Evolutionary conservation across 2,113 vertebrate species (phyloP).

Genomic region (Plecturocebus donacophilus): DNA sequence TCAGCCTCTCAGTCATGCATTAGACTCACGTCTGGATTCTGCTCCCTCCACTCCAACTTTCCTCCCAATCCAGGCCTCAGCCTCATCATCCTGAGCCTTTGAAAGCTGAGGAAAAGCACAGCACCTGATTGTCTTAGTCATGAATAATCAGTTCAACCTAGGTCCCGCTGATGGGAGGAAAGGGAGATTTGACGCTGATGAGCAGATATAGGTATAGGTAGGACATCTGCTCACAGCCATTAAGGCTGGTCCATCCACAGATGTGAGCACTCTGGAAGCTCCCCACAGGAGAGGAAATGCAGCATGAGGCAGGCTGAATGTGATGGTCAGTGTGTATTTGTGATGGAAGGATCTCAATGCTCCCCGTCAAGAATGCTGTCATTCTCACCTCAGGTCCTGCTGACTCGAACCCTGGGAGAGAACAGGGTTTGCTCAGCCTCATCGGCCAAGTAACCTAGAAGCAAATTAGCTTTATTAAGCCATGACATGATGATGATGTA

Average conservation of each 20-base stretch:
- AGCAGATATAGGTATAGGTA: rapidly evolving
- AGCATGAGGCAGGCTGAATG: rapidly evolving
- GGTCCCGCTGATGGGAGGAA: background rate
- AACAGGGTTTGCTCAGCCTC: background rate
- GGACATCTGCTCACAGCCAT: background rate
- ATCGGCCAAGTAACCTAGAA: background rate
- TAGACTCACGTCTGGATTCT: background rate
- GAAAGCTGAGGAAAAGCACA: background rate
- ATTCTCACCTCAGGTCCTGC: rapidly evolving
- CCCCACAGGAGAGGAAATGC: rapidly evolving
- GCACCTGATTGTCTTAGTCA: background rate
- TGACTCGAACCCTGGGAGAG: background rate
- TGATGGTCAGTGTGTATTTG: background rate
- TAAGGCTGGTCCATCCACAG: background rate
- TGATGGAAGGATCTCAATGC: rapidly evolving
- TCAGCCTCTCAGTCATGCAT: too few species aligned
- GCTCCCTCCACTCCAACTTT: background rate
- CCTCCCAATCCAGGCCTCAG: background rate
- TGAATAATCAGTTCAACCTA: too few species aligned
- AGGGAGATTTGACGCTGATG: too few species aligned
- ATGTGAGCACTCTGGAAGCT: background rate
- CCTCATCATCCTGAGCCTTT: rapidly evolving
- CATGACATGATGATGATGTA: background rate
- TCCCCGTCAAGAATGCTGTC: background rate
- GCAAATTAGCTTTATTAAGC: background rate